A percentile compares a stretch with the other conserved stretches of the same genome.
phyloP scores from a whole-genome alignment of 1,140 invertebrate species.

The Drosophila murphyi region DNA sequence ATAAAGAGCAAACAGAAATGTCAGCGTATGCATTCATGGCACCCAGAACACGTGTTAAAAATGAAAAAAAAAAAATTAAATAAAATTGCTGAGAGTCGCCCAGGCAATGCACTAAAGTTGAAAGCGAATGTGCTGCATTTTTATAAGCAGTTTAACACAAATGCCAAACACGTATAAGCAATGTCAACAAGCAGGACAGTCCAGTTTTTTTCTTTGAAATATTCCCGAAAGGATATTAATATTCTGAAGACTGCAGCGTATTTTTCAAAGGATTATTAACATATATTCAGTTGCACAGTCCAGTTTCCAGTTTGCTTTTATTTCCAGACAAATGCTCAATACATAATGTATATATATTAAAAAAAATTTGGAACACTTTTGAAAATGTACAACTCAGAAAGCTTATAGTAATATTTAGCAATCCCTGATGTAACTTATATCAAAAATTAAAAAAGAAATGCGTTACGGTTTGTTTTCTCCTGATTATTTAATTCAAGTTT shows the following conservation, averaged over 20 bases:
- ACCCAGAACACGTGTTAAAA: conserved; percentile 32
- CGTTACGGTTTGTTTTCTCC: too few species aligned
- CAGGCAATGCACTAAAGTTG: conserved; percentile 10
- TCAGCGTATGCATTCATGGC: conserved; percentile 56
- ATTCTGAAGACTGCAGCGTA: not conserved
- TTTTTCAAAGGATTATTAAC: conserved; percentile 1
- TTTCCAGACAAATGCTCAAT: too few species aligned
- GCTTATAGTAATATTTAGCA: too few species aligned
- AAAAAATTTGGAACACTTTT: too few species aligned
- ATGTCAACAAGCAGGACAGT: not conserved
- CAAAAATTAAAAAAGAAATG: too few species aligned
- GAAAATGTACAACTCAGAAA: too few species aligned
- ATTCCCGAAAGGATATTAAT: not conserved
- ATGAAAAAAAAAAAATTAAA: conserved; percentile 12
- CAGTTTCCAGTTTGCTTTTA: too few species aligned
- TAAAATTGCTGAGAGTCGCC: conserved; percentile 12
- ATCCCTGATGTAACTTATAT: too few species aligned
- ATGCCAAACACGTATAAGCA: not conserved
- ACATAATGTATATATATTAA: too few species aligned
- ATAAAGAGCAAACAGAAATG: conserved; percentile 58
- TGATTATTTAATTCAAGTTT: too few species aligned
- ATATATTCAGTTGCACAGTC: not conserved
- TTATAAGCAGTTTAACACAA: conserved; percentile 12
- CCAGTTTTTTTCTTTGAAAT: conserved; percentile 1
- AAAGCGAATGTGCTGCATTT: conserved; percentile 16